Base-by-base conservation (phyloP, 2,797 vertebrate genomes). In the Trematomus bernacchii region DNA sequence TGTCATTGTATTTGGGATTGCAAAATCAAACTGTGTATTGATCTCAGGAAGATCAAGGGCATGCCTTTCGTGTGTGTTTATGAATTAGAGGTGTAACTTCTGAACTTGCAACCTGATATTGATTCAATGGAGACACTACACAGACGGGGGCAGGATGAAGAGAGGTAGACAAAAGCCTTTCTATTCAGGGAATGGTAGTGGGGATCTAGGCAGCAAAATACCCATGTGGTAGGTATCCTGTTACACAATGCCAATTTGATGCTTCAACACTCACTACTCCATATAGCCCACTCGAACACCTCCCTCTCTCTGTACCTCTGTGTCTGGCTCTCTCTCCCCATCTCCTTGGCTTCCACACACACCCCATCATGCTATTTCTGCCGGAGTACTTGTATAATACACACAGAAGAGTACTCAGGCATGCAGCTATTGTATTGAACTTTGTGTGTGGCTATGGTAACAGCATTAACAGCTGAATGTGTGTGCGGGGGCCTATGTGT, bases 211-310 rank as follows among this genome's bases (percentile, higher is more conserved):
- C 89, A 86, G 90, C 90, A 93, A 94, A 94, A 88, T 91, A 96
- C 93, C 93, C 95, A 96, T 96, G 96, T 96, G 93, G 93, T 27
- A 27, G 96, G 95, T 96, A 96, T 97, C 96, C 92, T 94, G 92
- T 94, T 95, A 95, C 96, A 97, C 96, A 97, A 95, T 95, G 91
- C 93, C 87, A 93, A 91, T 97, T 96, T 97, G 93, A 95, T 96
- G 96, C 95, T 93, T 96, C 94, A 87, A 88, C 96, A 95, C 95
- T 96, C 95, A 93, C 77, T 94, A 93, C 93, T 96, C 95, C 95
- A 89, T 73, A 90, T 92, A 87, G 91, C 95, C 95, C 88, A 94
- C 95, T 94, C 87, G 3, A 81, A 80, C 88, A 85, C 85, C 84
- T 86, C 85, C 73, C 83, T 85, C 76, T 76, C 71, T 69, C 68